Conservation (phyloP, 2,888 invertebrate genomes). For the Eugnorisma glareosa region DNA sequence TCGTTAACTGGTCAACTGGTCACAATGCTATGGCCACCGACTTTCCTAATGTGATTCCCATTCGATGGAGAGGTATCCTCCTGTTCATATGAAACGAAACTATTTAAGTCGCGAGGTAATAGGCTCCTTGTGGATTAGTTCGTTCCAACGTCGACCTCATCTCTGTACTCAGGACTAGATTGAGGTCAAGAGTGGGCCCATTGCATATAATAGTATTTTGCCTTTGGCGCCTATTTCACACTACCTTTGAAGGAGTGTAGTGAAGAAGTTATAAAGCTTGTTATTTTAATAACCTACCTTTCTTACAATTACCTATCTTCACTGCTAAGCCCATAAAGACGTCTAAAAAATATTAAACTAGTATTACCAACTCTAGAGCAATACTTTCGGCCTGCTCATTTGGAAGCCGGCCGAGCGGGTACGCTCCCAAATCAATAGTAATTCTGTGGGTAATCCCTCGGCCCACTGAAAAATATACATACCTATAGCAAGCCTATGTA, state of each 20-base stretch:
- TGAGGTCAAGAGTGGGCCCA: too few species aligned
- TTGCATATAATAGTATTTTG: too few species aligned
- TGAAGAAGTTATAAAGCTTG: neutral
- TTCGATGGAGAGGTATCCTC: neutral
- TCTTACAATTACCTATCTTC: neutral
- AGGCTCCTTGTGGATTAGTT: too few species aligned
- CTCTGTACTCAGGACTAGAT: too few species aligned
- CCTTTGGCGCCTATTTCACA: neutral
- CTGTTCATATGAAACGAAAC: too few species aligned
- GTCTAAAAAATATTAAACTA: neutral
- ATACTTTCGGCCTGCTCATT: conserved; percentile 84
- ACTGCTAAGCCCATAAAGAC: neutral
- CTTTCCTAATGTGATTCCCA: too few species aligned
- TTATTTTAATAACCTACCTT: neutral
- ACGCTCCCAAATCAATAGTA: conserved; percentile 89
- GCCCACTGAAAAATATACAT: conserved; percentile 84
- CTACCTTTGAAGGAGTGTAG: neutral
- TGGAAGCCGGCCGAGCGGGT: conserved; percentile 88
- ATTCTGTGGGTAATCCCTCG: conserved; percentile 87
- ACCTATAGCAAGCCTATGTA: conserved; percentile 54
- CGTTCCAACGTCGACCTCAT: too few species aligned
- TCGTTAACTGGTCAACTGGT: neutral
- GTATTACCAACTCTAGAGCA: conserved; percentile 76
- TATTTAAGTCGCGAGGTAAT: too few species aligned
- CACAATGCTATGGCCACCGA: neutral